A percentile compares a stretch with the other conserved stretches of the same genome.
Evolutionary conservation across 2,888 invertebrate genomes (phyloP).

Genomic region (Thymelicus sylvestris): DNA sequence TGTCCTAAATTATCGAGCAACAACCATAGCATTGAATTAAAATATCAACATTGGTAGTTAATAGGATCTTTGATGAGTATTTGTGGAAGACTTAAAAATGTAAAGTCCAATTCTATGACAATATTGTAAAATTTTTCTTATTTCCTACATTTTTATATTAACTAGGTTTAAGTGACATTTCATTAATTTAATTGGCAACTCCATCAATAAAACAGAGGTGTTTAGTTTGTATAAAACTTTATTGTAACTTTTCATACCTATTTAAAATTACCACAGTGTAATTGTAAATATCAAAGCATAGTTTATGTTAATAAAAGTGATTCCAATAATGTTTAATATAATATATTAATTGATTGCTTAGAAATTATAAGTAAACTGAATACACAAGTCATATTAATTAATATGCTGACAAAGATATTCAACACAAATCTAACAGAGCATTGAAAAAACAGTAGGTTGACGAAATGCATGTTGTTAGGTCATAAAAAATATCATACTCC

Average conservation of each 20-base stretch:
- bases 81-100: too few relatives aligned
- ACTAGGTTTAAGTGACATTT: too few relatives aligned
- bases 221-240: conserved; percentile 38
- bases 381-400: not conserved
- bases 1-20: too few relatives aligned
- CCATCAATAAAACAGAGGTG: conserved; percentile 5
- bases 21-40: too few relatives aligned
- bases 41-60: too few relatives aligned
- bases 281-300: conserved; percentile 16
- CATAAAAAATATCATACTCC: not conserved
- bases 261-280: conserved; percentile 29
- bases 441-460: not conserved
- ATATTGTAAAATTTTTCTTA: too few relatives aligned
- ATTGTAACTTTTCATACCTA: conserved; percentile 29
- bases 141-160: too few relatives aligned
- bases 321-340: not conserved
- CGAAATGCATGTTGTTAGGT: not conserved
- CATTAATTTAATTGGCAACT: not conserved
- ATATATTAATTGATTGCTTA: conserved; percentile 25
- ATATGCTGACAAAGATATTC: not conserved
- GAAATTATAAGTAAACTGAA: conserved; percentile 15
- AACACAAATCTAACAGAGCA: not conserved
- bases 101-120: too few relatives aligned
- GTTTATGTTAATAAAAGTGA: conserved; percentile 11
- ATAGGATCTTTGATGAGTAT: too few relatives aligned